Base-by-base conservation (phyloP, 1,140 invertebrate species). In the Neodiprion pinetum region DNA sequence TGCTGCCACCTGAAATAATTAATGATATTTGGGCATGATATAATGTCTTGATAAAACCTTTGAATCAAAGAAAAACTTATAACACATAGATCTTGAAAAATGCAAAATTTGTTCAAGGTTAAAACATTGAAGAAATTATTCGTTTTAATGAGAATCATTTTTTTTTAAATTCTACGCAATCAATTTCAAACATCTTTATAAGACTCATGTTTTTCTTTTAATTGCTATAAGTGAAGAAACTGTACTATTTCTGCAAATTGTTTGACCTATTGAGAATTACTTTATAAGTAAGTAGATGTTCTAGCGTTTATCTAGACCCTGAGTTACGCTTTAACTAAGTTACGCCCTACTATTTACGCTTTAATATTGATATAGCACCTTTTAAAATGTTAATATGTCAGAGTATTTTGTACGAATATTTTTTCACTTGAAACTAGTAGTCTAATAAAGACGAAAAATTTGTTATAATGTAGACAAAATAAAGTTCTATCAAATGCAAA, bases 1-100 rank as follows among this genome's bases (percentile, higher is more conserved):
- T 0, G 98, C 96, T 49, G 95, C 92, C 76, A 91, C 89, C 91
- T 97, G 89, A 53, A 90, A 61, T 80, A 89, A 74, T 81, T 74
- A 90, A 50, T 91, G 89, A 81, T 93, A 93, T 76, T 91, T 89
- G 75, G 66, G 78, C 14, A 67, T 28, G 5, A 40, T 40, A 40
- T 40, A 40, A 40, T 40, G 5, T 3, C 2, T 40, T 40, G 1
- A 40, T 40, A 40, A 40, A 40, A 40, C 28, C 28, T 40, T 40
- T 5, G 28, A 40, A 40, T 40, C 5, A 40, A 40, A 40, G 28
- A 40, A 53, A 72, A 73, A 72, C 67, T 14, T 40, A 40, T 5
- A 40, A 40, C 28, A 40, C 28, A 40, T 40, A 40, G 2, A 5
- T 40, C 28, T 40, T 40, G 28, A 40, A 40, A 40, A 40, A 40